Percentiles rank a stretch among this genome's conserved stretches.
These are phyloP conservation scores for Arenaria interpres DNA, from an alignment of 2,113 vertebrate species.

Conservation along the genomic window DNA sequence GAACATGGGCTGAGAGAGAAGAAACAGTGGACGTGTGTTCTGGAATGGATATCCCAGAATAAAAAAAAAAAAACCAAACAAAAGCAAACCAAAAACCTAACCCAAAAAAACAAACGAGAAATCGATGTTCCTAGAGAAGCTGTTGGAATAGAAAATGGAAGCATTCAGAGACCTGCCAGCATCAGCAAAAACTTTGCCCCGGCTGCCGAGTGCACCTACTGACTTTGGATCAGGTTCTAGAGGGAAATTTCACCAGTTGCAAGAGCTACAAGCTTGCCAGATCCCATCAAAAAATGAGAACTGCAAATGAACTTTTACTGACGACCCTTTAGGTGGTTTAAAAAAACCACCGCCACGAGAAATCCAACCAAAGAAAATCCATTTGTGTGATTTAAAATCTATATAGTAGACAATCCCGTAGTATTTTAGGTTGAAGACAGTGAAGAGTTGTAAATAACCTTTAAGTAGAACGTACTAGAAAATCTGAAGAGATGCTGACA, in stretches of 20 bases:
- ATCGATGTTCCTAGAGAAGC: not conserved
- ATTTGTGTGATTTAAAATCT: not conserved
- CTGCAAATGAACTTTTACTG: not conserved
- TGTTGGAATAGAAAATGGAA: not conserved
- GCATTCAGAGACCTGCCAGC: not conserved
- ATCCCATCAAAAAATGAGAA: not conserved
- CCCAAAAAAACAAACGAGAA: not conserved
- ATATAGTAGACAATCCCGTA: rapidly evolving
- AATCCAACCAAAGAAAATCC: not conserved
- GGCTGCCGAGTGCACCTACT: not conserved
- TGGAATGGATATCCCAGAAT: not conserved
- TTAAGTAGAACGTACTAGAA: not conserved
- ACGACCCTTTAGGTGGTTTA: not conserved
- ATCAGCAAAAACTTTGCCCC: not conserved
- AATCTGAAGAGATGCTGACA: not conserved
- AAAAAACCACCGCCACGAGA: not conserved
- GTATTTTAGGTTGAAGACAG: not conserved
- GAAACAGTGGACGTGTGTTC: not conserved
- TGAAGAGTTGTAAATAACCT: not conserved
- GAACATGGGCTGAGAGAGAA: not conserved
- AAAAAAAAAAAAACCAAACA: not conserved
- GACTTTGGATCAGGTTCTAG: not conserved
- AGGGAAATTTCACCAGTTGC: not conserved
- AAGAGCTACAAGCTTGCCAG: not conserved
- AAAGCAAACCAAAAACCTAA: too few relatives aligned